Evolutionary conservation across 1,140 invertebrate species (phyloP), one percentile per base, ranked within the genome.

Genomic region (Drosophila busckii): DNA sequence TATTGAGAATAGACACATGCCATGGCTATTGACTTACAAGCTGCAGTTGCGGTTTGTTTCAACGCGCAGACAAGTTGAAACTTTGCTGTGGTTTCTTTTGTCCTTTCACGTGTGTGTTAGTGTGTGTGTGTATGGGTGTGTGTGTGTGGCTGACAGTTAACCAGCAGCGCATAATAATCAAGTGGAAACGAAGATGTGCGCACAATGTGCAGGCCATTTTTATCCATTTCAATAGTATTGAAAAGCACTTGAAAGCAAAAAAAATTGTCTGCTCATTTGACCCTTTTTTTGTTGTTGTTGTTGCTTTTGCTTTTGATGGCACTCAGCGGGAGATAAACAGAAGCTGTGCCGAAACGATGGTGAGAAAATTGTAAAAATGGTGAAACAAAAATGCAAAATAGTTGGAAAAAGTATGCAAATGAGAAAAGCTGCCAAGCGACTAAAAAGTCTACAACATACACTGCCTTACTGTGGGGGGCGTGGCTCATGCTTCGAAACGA

Each of bases 391-490:
- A 71, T 64, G 73, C 56, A 80, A 78, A 80, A 78, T 68, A 68
- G 73, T 68, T 60, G 58, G n/a, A 45, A 71, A 71, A 78, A 80
- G 73, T 78, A 78, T 78, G 73, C 68, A 78, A 78, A 78, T 78
- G 44, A 75, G 68, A 28, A 48, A 49, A 34, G 46, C 38, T 55
- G 56, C 9, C 37, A 55, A 34, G 50, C 58, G 50, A 49, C 41
- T 54, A 38, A 54, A 54, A 46, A 40, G 48, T 29, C 22, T 26
- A 46, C 34, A 16, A 26, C 26, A 15, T 5, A 52, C 37, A 17
- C 29, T 32, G 17, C 8, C 34, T 44, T 42, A 37, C 5, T 17
- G 16, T 37, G 9, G 15, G 9, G 46, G 32, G 16, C 16, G n/a
- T 26, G 20, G 29, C 37, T 50, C 34, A 49, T 55, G 50, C n/a